Evolutionary conservation across 2,888 invertebrate genomes (phyloP).

Genomic region (Notodonta ziczac): DNA sequence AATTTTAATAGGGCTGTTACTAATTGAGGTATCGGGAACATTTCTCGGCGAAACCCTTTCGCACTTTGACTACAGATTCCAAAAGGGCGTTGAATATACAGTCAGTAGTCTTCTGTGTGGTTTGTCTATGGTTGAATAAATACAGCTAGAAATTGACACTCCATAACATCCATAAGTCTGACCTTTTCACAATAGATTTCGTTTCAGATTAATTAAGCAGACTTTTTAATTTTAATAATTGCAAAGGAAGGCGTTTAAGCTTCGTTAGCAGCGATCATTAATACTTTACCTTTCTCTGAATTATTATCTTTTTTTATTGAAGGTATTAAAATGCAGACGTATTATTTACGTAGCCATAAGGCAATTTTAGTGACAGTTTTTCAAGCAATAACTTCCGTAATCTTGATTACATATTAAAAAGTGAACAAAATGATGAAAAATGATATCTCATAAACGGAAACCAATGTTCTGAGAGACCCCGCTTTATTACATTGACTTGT

Average conservation of each 20-base stretch:
- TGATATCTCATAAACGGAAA: neutral
- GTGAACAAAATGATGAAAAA: neutral
- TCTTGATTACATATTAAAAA: too few species aligned
- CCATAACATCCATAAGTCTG: neutral
- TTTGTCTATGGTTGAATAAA: too few species aligned
- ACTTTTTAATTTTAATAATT: neutral
- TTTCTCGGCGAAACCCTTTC: neutral
- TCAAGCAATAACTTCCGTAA: too few species aligned
- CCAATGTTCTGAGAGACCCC: neutral
- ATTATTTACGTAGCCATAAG: too few species aligned
- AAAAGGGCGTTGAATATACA: too few species aligned
- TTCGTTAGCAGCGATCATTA: constrained; percentile 4
- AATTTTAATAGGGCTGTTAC: too few species aligned
- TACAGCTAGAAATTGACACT: neutral
- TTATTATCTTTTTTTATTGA: neutral
- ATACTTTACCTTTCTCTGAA: neutral
- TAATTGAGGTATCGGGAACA: neutral
- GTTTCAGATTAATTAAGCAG: neutral
- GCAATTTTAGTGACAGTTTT: too few species aligned
- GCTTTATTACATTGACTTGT: constrained; percentile 35
- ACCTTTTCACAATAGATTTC: neutral
- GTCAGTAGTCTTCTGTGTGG: too few species aligned
- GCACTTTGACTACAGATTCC: too few species aligned
- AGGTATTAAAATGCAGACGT: too few species aligned
- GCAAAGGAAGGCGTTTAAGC: constrained; percentile 1